These are phyloP conservation scores for Percina caprodes DNA, from an alignment of 2,113 vertebrate species.

Conservation along the genomic window DNA sequence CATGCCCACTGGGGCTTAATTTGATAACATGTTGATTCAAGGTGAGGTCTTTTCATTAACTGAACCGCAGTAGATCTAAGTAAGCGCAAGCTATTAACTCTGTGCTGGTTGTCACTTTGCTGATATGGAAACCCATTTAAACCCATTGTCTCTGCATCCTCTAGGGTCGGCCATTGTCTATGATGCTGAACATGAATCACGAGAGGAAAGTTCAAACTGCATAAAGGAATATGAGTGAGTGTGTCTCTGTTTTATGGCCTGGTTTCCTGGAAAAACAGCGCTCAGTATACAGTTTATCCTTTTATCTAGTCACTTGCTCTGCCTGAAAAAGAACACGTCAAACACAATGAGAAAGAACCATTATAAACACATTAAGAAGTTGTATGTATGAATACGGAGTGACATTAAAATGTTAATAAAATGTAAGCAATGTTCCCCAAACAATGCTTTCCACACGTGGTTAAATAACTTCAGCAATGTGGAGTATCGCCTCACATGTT, in stretches of 20 bases:
- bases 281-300: neutral
- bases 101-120: neutral
- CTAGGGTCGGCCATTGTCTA: neutral
- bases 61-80: neutral
- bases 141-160: neutral
- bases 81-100: neutral
- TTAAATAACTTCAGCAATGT: too few species aligned
- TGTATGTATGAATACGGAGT: too few species aligned
- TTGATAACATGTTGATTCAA: slow-evolving; percentile 11
- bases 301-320: neutral
- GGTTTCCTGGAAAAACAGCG: slow-evolving; percentile 11
- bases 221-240: neutral
- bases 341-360: neutral
- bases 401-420: too few species aligned
- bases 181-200: neutral
- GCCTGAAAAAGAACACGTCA: neutral
- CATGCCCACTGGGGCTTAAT: neutral
- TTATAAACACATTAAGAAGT: neutral
- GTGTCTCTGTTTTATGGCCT: neutral
- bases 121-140: neutral
- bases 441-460: too few species aligned
- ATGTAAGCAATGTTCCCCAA: too few species aligned
- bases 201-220: neutral
- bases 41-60: neutral
- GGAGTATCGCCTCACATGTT: too few species aligned